Conservation (phyloP, 2,888 invertebrate species). For the Apotomis capreana region DNA sequence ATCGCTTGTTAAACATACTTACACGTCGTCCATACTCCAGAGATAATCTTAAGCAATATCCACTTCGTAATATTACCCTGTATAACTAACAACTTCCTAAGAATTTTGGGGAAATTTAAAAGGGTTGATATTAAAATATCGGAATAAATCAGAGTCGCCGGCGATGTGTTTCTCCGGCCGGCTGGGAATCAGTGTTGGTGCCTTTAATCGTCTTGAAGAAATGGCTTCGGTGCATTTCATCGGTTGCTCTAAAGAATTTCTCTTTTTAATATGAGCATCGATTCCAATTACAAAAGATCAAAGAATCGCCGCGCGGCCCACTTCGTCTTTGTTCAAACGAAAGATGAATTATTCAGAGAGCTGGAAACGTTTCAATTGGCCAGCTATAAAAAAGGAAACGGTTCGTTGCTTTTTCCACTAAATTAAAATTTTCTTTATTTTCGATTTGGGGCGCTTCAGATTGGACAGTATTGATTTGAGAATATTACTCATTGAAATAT, state of each 20-base stretch:
- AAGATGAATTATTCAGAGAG: conserved; percentile 84
- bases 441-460: conserved; percentile 66
- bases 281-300: conserved; percentile 84
- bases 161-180: conserved; percentile 46
- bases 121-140: conserved; percentile 4
- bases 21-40: conserved; percentile 29
- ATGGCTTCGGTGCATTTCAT: conserved; percentile 81
- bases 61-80: conserved; percentile 19
- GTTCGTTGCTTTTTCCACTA: conserved; percentile 82
- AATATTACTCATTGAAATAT: conserved; percentile 47
- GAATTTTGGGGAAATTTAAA: conserved; percentile 6
- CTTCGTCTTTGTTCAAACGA: conserved; percentile 84
- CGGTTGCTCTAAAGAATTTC: conserved; percentile 75
- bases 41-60: conserved; percentile 40
- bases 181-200: conserved; percentile 66
- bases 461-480: conserved; percentile 57
- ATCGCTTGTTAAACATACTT: conserved; percentile 41
- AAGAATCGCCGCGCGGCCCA: conserved; percentile 83
- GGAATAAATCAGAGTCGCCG: conserved; percentile 1
- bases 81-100: conserved; percentile 14
- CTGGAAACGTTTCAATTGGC: conserved; percentile 84
- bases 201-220: conserved; percentile 75
- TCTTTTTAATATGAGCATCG: conserved; percentile 84
- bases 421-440: conserved; percentile 81
- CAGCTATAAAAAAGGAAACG: conserved; percentile 82